A percentile compares a stretch with the other conserved stretches of the same genome.
Evolutionary conservation across 2,113 vertebrate genomes (phyloP).

Genomic region (Pollachius pollachius): DNA sequence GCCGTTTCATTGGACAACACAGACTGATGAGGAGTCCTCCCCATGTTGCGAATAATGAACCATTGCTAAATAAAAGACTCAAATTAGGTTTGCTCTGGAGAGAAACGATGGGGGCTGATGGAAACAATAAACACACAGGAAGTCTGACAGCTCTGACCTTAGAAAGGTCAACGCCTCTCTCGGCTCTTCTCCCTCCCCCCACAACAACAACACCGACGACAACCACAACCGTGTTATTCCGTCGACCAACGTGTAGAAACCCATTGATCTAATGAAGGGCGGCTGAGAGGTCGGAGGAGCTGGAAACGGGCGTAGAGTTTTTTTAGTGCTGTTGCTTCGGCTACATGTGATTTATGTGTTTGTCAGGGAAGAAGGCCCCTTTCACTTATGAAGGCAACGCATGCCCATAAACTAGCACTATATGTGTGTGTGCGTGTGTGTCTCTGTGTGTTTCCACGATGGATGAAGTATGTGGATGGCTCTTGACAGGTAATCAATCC

Average conservation of each 20-base stretch:
- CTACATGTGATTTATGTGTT: conserved; percentile 68
- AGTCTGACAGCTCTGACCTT: too few species aligned
- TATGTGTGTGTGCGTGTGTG: conserved; percentile 14
- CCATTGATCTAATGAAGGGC: conserved; percentile 39
- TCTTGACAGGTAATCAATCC: conserved; percentile 70
- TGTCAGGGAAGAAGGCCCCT: conserved; percentile 60
- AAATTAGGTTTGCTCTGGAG: too few species aligned
- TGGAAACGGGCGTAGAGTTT: conserved; percentile 32
- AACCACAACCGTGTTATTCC: conserved; percentile 33
- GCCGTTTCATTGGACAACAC: too few species aligned
- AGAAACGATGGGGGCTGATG: too few species aligned
- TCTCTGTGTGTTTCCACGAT: conserved; percentile 43
- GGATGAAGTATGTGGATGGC: conserved; percentile 59
- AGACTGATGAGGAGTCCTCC: too few species aligned
- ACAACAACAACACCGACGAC: too few species aligned
- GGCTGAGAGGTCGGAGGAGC: conserved; percentile 31
- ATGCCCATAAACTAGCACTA: conserved; percentile 65
- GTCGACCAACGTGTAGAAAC: conserved; percentile 38
- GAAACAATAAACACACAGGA: too few species aligned
- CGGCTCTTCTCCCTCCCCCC: too few species aligned
- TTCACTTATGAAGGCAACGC: conserved; percentile 69
- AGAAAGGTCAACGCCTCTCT: too few species aligned
- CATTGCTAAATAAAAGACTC: too few species aligned
- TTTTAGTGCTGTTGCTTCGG: conserved; percentile 49
- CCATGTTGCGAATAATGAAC: too few species aligned